phyloP scores from a whole-genome alignment of 2,888 invertebrate genomes.

The Hypolimnas misippus region DNA sequence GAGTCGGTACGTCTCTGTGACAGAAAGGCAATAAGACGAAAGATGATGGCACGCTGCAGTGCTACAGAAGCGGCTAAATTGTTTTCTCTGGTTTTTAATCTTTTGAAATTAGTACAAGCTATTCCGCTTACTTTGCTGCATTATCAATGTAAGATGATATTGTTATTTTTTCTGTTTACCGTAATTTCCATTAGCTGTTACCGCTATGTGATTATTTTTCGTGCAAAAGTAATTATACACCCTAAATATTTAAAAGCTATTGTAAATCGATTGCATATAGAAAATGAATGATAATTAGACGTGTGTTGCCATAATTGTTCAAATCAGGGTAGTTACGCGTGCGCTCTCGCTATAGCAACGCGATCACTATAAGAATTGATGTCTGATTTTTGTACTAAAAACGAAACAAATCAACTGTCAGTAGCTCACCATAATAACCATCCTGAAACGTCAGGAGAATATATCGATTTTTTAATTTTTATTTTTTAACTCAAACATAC shows the following conservation, averaged over 20 bases:
- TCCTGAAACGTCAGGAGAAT: no score
- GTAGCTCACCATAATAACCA: no score
- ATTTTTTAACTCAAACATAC: no score
- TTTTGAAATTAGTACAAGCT: slow-evolving; percentile 36
- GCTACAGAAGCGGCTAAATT: slow-evolving; percentile 38
- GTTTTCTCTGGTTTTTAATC: slow-evolving; percentile 40
- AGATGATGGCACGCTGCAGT: slow-evolving; percentile 30
- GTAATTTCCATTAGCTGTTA: slow-evolving; percentile 33
- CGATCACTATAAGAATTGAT: no score
- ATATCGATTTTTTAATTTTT: no score
- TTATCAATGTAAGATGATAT: slow-evolving; percentile 35
- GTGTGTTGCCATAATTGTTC: no score
- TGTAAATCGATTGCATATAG: background rate
- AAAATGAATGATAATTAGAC: no score
- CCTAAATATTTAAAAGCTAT: background rate
- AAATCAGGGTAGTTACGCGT: no score
- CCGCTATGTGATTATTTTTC: slow-evolving; percentile 31
- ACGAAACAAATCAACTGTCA: no score
- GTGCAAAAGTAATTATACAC: slow-evolving; percentile 9
- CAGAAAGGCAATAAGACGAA: slow-evolving; percentile 53
- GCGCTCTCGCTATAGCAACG: no score
- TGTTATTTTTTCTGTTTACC: slow-evolving; percentile 32
- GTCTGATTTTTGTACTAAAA: no score
- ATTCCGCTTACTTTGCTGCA: slow-evolving; percentile 31
- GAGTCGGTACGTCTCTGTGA: slow-evolving; percentile 48